These are phyloP conservation scores for Delphinapterus leucas DNA, from an alignment of 2,113 vertebrate species.

Conservation along the genomic window DNA sequence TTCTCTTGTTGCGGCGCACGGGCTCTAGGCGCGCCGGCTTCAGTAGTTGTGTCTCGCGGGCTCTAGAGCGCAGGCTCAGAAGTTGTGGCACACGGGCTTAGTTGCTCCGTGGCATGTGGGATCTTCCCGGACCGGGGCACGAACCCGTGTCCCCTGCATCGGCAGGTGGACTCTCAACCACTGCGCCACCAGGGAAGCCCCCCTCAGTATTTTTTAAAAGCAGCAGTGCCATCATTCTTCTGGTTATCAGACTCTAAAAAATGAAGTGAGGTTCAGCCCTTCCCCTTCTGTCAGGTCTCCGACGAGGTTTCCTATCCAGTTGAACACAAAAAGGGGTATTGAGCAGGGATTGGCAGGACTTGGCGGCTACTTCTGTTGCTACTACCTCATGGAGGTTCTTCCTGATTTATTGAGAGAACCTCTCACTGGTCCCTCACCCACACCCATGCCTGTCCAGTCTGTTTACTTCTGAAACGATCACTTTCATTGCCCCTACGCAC, in stretches of 20 bases:
- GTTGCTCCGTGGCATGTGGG: no score
- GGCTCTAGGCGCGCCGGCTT: no score
- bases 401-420: not conserved
- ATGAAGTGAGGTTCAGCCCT: not conserved
- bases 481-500: not conserved
- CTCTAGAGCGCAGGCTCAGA: no score
- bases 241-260: not conserved
- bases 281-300: not conserved
- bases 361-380: not conserved
- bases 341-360: not conserved
- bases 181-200: no score
- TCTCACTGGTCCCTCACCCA: not conserved
- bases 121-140: no score
- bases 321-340: not conserved
- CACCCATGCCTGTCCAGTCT: not conserved
- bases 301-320: not conserved
- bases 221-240: rapidly evolving
- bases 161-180: no score
- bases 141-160: no score
- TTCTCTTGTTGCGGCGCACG: no score
- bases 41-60: no score
- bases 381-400: not conserved
- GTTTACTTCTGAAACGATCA: not conserved
- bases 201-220: not conserved
- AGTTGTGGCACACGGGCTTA: no score